Evolutionary conservation across 1,140 invertebrate species (phyloP), one percentile per base, ranked within the genome.

Genomic region (Bursaphelenchus mucronatus): DNA sequence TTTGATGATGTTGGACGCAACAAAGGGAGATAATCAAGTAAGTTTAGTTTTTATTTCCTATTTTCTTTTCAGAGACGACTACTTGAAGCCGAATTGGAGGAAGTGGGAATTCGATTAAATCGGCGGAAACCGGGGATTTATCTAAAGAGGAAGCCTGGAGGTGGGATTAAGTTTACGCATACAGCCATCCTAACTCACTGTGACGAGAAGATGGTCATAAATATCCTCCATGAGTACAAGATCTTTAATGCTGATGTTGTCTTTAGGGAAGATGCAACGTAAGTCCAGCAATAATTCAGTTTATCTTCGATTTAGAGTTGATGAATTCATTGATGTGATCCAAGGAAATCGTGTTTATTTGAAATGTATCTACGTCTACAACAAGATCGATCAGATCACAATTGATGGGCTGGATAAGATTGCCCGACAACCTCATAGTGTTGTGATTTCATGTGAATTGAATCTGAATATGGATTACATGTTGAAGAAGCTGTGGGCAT

Each of bases 371-470:
- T 74, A 86, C 81, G 84, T 97, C 53, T 98, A 97, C 84, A 99
- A 98, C 83, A 99, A 99, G 87, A 96, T 99, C 75, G 95, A 99
- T 89, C 94, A 97, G 84, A 92, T 98, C 75, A 96, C 93, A 30
- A 93, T 99, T 71, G 94, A 99, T 83, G 94, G 98, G 85, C 91
- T 99, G 7, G 91, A 98, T 83, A 86, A 91, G 77, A 88, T 98
- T 81, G 95, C 95, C 7, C 86, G 90, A 66, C 86, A 90, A 82
- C 87, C 90, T 0, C 87, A 95, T 82, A 91, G 90, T 74, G 88
- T 97, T 65, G 95, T 99, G 66, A 91, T 98, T 69, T 94, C 94
- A 85, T 99, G 96, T 85, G 97, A 98, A 84, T 94, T 98, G 92
- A 95, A 95, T 82, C 84, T 99, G 10, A 99, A 99, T 85, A 83